phyloP scores from a whole-genome alignment of 2,113 vertebrate species.

The Etheostoma cragini region DNA sequence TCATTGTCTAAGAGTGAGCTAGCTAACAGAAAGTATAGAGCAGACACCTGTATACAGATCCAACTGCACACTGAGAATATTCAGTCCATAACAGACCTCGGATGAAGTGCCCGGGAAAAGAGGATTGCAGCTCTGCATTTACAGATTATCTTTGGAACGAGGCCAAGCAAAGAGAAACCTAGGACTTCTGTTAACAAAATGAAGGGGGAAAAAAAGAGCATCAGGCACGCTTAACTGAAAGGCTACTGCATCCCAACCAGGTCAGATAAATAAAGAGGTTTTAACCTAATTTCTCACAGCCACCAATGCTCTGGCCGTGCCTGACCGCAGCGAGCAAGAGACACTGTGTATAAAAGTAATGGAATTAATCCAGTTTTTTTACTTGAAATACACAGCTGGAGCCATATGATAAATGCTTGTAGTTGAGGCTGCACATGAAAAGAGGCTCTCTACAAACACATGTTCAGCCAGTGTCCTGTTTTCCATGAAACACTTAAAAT shows the following conservation, averaged over 20 bases:
- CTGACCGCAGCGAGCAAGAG: slow-evolving; percentile 41
- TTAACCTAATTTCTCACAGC: slow-evolving; percentile 80
- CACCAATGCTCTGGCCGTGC: slow-evolving; percentile 36
- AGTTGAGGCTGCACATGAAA: slow-evolving; percentile 28
- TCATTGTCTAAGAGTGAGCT: not conserved
- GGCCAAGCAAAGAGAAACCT: slow-evolving; percentile 71
- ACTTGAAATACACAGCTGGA: slow-evolving; percentile 41
- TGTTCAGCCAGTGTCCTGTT: not conserved
- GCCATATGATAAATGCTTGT: slow-evolving; percentile 16
- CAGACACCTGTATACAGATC: slow-evolving; percentile 39
- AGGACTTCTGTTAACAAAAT: slow-evolving; percentile 76
- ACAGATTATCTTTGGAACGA: slow-evolving; percentile 74
- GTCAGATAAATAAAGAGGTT: slow-evolving; percentile 81
- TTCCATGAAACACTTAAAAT: slow-evolving; percentile 20
- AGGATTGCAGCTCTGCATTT: slow-evolving; percentile 79
- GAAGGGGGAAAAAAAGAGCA: slow-evolving; percentile 62
- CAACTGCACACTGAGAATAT: slow-evolving; percentile 44
- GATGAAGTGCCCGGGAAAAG: slow-evolving; percentile 70
- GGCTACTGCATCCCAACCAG: slow-evolving; percentile 69
- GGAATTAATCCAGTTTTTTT: slow-evolving; percentile 47
- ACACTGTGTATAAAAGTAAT: slow-evolving; percentile 25
- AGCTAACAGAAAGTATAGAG: not conserved
- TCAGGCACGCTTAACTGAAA: slow-evolving; percentile 74
- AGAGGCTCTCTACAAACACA: slow-evolving; percentile 22
- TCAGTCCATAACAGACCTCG: slow-evolving; percentile 43